phyloP scores from a whole-genome alignment of 2,113 vertebrate species.

The Talpa occidentalis region DNA sequence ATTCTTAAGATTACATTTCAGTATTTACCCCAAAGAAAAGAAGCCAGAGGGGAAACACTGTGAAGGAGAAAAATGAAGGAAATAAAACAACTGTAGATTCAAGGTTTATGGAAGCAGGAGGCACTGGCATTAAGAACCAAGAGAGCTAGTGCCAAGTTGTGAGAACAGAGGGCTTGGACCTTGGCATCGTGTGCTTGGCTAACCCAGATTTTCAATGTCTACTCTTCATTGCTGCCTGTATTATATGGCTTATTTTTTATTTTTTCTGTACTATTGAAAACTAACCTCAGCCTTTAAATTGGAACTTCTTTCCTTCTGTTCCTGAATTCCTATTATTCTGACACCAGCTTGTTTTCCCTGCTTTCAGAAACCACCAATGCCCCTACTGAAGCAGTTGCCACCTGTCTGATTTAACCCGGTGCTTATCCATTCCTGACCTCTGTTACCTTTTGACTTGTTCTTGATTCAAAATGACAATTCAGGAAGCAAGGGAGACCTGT shows the following conservation, averaged over 20 bases:
- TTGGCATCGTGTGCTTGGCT: background rate
- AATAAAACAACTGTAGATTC: background rate
- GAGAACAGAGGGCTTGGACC: background rate
- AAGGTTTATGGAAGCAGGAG: background rate
- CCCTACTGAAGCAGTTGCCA: background rate
- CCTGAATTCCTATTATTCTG: background rate
- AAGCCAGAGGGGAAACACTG: background rate
- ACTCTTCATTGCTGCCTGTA: background rate
- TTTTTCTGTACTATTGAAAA: background rate
- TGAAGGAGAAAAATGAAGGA: background rate
- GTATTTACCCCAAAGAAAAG: background rate
- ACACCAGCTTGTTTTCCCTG: background rate
- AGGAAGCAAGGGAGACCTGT: background rate
- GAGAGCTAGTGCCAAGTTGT: background rate
- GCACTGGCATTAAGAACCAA: background rate
- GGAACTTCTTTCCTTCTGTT: background rate
- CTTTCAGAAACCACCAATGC: background rate
- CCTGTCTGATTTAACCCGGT: background rate
- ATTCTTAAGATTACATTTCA: constrained; percentile 15
- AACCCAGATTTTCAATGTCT: rapidly evolving
- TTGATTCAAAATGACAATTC: background rate
- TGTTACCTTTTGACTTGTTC: background rate
- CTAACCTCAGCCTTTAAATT: background rate
- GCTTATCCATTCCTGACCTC: background rate
- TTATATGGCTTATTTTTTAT: background rate